Base-by-base conservation (phyloP, 2,888 invertebrate species). In the Campoplex capitator region DNA sequence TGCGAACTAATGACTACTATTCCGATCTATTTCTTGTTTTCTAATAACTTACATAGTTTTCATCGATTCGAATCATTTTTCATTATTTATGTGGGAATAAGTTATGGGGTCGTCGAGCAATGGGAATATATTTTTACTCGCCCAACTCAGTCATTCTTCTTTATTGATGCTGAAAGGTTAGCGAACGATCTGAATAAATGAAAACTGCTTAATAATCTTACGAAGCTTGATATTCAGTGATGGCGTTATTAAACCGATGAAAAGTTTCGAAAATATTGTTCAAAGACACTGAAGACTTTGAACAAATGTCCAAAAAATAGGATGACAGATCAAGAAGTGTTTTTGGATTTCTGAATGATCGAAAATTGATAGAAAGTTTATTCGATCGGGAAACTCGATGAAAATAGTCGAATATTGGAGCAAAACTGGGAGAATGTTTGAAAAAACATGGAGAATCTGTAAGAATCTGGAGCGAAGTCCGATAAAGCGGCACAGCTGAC, bases 401-500 rank as follows among this genome's bases (percentile, higher is more conserved):
- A 32, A 32, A 62, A 32, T 23, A 35, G 18, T 32, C 2, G 16
- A 65, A 65, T n/a, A 2, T 9, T 2, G 42, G 28, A 48, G 56
- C n/a, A 9, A 42, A 68, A 38, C n/a, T 42, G 23, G 42, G 23
- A n/a, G 42, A 4, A 38, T 1, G 62, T 11, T 62, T 3, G 23
- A 68, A 8, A 74, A 32, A 56, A 1, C 35, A 13, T 65, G 35
- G 35, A 62, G 62, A 62, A 62, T 58, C 28, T 58, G 51, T 32
- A 23, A n/a, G 16, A 51, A 62, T 65, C 56, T n/a, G 28, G 58
- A 71, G 71, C 35, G 42, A 48, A 80, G 45, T 80, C 38, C 83
- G 88, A 89, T 88, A 85, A 88, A 88, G 85, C 88, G 84, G 23
- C 23, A 56, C 51, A 87, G 77, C 87, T 88, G 88, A 86, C 84